Conservation (phyloP, 2,888 invertebrate genomes). For the Zhuqinia jingwanae region DNA sequence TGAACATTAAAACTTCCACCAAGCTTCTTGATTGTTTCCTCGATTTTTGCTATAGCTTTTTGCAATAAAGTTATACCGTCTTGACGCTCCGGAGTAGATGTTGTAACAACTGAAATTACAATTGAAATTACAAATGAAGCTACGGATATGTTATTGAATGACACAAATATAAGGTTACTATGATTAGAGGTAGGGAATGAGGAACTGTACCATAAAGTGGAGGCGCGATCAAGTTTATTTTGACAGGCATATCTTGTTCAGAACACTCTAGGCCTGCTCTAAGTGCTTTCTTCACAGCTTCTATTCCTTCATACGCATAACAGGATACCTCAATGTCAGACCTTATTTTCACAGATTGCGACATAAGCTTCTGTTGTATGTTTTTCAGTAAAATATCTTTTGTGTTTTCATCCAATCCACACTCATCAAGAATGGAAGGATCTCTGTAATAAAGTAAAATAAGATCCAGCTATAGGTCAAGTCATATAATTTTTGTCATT, state of each 20-base stretch:
- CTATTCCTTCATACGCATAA: conserved; percentile 98
- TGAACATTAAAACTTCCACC: conserved; percentile 97
- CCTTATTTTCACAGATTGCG: conserved; percentile 97
- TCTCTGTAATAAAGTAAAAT: conserved; percentile 85
- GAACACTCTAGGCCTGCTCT: conserved; percentile 94
- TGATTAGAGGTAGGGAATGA: too few species aligned
- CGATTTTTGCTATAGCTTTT: conserved; percentile 93
- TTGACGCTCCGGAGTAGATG: conserved; percentile 97
- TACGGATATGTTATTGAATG: too few species aligned
- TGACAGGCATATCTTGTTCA: conserved; percentile 96
- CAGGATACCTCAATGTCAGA: conserved; percentile 97
- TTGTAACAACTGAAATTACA: conserved; percentile 92
- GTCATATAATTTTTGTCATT: conserved; percentile 19
- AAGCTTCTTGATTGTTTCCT: conserved; percentile 88
- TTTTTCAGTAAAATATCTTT: conserved; percentile 96
- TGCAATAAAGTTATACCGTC: conserved; percentile 95
- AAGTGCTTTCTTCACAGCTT: conserved; percentile 97
- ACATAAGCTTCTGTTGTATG: conserved; percentile 97
- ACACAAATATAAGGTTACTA: too few species aligned
- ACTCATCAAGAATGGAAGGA: conserved; percentile 96
- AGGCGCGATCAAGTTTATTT: conserved; percentile 99
- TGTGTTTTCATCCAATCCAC: conserved; percentile 94
- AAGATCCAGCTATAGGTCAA: neutral
- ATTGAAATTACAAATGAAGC: neutral
- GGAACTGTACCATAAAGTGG: conserved; percentile 92